These are phyloP conservation scores for Cyprinodon variegatus DNA, from an alignment of 2,113 vertebrate species.

Conservation along the genomic window DNA sequence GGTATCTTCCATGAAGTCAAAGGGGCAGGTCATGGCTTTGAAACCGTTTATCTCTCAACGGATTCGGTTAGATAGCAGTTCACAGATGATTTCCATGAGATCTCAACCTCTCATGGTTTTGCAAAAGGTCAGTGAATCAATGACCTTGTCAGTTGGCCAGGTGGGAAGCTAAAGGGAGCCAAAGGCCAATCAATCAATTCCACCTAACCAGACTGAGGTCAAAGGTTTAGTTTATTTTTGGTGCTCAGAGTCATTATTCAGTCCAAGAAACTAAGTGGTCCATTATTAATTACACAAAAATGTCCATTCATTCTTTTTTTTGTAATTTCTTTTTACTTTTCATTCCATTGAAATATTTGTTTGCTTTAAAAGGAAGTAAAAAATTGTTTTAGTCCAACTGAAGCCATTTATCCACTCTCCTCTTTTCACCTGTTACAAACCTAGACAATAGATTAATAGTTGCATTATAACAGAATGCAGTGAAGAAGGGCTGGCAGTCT, in stretches of 20 bases:
- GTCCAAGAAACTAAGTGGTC: constrained; percentile 11
- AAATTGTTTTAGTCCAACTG: constrained; percentile 11
- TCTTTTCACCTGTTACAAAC: constrained; percentile 47
- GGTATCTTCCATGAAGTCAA: constrained; percentile 64
- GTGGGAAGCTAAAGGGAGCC: constrained; percentile 51
- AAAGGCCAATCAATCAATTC: constrained; percentile 66
- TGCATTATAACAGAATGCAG: constrained; percentile 58
- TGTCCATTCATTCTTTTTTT: constrained; percentile 16
- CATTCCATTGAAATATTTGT: background rate
- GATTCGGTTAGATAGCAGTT: constrained; percentile 33
- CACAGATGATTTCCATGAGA: constrained; percentile 32
- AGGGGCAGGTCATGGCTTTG: constrained; percentile 67
- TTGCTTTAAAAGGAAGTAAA: constrained; percentile 27
- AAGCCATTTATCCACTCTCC: constrained; percentile 13
- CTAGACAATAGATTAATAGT: constrained; percentile 61
- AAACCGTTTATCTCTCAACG: constrained; percentile 56
- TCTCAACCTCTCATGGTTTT: constrained; percentile 37
- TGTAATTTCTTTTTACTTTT: constrained; percentile 25
- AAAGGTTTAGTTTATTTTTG: constrained; percentile 34
- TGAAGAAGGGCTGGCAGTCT: constrained; percentile 34
- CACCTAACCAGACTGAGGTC: constrained; percentile 42
- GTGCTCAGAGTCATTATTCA: constrained; percentile 7
- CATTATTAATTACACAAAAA: constrained; percentile 21
- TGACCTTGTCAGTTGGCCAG: constrained; percentile 41
- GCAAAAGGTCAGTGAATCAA: constrained; percentile 61